Base-by-base conservation (phyloP, 1,140 invertebrate genomes). In the Micrasema longulum region DNA sequence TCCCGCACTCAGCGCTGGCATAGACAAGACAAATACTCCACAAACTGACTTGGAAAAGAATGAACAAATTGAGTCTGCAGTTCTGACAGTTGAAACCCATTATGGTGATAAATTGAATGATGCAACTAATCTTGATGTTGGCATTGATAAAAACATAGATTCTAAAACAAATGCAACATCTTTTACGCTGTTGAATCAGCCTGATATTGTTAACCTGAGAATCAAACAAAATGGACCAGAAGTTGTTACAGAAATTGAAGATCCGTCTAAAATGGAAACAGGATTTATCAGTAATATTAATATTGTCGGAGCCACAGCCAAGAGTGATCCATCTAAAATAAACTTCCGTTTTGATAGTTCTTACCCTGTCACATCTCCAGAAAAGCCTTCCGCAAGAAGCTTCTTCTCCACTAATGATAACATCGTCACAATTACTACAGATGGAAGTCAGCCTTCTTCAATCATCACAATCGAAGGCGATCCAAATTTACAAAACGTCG, bases 221-320 rank as follows among this genome's bases (percentile, higher is more conserved):
- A 77, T 83, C 16, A 85, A 73, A 31, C 71, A 69, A 81, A 82
- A 77, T 16, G 53, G 31, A 78, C 72, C 18, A 1, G 47, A 69
- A 18, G 23, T 11, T 1, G n/a, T 52, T 1, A 38, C 10, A 6
- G 38, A 41, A 47, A 38, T 36, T 14, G 55, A 72, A n/a, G 60
- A 68, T 36, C 20, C 81, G 82, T 16, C 16, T 55, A 63, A 55
- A 50, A 11, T 23, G 5, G 75, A 76, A 71, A 80, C 83, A 71
- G 84, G 85, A 68, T 85, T 82, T 66, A 80, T 85, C 1, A 85
- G 84, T 48, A 85, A 84, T 60, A 83, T 85, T 16, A 81, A 76
- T 64, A 73, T 80, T 72, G 80, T 85, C 5, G 84, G 84, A 23
- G 83, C 82, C 2, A 82, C 82, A 64, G 80, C 83, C 43, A 85